Base-by-base conservation (phyloP, 30 jellyfish, hydroid and myxozoan genomes). In the Chrysaora quinquecirrha region DNA sequence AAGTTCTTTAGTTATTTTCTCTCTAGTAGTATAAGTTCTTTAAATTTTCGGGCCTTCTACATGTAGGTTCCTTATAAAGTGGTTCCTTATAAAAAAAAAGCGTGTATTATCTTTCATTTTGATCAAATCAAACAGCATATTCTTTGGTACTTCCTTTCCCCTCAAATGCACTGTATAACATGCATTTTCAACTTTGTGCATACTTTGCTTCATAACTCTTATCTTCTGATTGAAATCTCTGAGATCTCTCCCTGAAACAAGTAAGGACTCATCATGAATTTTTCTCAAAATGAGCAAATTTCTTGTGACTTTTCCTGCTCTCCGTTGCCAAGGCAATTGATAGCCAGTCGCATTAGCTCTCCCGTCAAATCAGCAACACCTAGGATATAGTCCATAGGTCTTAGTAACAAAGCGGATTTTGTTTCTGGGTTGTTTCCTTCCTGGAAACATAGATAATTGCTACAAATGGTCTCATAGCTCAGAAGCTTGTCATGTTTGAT, bases 361-460 rank as follows among this genome's bases (percentile, higher is more conserved):
- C 98, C 98, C 18, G 98, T 93, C 71, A 93, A 71, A 33, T 93
- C 98, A 27, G 97, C 98, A 27, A 93, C 65, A 1, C 98, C 98
- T 3, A 87, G 80, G 20, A 93, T 72, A 48, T 93, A 93, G 65
- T 93, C 98, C 19, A 31, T 22, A 12, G 82, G 94, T 1, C 92
- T 68, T 21, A 93, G 66, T 56, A 86, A 48, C 24, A 61, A 2
- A 30, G 65, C 33, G n/a, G n/a, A n/a, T n/a, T n/a, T n/a, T 24
- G 19, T 24, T n/a, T 33, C 87, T 21, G 30, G 43, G 3, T 85
- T 67, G 32, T 65, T 52, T 2, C 64, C 24, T 18, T 21, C 43
- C 11, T 80, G 80, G 62, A 81, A 60, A 19, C 30, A 11, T 22
- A 93, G 70, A 70, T 80, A 83, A 4, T 48, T 56, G 25, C 34